Conservation (phyloP, 1,140 invertebrate species). For the Drosophila lini region DNA sequence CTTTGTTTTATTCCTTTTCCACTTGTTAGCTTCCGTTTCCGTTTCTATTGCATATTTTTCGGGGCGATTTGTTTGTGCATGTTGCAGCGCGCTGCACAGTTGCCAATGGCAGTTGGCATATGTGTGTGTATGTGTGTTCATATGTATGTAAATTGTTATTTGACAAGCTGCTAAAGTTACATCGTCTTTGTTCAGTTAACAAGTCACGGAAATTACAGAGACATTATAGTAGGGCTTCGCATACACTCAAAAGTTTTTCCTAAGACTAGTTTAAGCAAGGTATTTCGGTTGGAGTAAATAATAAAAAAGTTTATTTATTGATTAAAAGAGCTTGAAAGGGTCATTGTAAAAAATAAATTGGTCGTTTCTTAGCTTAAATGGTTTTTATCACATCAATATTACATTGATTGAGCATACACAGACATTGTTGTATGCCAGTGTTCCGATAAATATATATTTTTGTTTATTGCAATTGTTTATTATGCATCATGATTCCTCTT, state of each 20-base stretch:
- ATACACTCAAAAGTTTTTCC: not conserved
- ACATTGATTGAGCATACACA: not conserved
- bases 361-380: not conserved
- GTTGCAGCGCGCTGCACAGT: constrained; percentile 34
- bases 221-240: constrained; percentile 18
- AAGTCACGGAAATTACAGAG: constrained; percentile 48
- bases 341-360: not conserved
- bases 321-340: not conserved
- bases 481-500: not conserved
- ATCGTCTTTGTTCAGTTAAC: constrained; percentile 44
- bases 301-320: not conserved
- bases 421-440: not conserved
- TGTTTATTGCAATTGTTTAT: not conserved
- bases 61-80: constrained; percentile 28
- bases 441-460: not conserved
- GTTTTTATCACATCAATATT: not conserved
- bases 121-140: constrained; percentile 6
- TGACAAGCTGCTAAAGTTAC: constrained; percentile 48
- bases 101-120: constrained; percentile 43
- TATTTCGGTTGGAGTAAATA: not conserved
- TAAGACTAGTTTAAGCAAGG: not conserved
- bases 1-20: constrained; percentile 29
- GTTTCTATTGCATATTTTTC: constrained; percentile 36
- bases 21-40: constrained; percentile 55
- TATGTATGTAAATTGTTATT: constrained; percentile 31